Conservation (phyloP, 2,888 invertebrate species). For the Macrophya alboannulata region DNA sequence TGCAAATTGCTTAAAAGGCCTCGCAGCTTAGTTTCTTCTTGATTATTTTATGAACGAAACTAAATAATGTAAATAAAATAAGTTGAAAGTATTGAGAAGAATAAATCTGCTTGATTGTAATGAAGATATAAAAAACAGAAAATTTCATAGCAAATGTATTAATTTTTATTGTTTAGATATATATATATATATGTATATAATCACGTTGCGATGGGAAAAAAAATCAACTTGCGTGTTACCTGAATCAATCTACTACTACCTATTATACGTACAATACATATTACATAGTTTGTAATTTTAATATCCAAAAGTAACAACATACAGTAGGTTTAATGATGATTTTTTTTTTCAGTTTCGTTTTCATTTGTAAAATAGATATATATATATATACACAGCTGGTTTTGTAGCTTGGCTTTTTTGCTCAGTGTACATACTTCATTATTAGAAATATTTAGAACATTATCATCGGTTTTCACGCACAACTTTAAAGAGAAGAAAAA, state of each 20-base stretch:
- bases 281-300: not conserved
- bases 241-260: constrained; percentile 5
- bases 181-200: constrained; percentile 14
- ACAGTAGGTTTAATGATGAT: not conserved
- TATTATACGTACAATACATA: not conserved
- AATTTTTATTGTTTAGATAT: constrained; percentile 66
- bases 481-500: not conserved
- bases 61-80: not conserved
- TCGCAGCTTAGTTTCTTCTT: constrained; percentile 72
- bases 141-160: constrained; percentile 69
- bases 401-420: not conserved
- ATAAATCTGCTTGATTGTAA: no score
- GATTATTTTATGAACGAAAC: not conserved
- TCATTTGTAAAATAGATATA: not conserved
- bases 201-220: constrained; percentile 45
- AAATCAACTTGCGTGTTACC: not conserved
- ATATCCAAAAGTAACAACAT: constrained; percentile 20
- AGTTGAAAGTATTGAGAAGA: constrained; percentile 57
- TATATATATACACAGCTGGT: not conserved
- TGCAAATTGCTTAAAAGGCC: constrained; percentile 81
- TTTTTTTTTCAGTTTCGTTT: not conserved
- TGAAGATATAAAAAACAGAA: constrained; percentile 39
- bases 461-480: not conserved
- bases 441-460: not conserved
- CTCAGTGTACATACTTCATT: not conserved